Evolutionary conservation across 2,888 invertebrate species (phyloP), one percentile per base, ranked within the genome.

Genomic region (Desoria tigrina): DNA sequence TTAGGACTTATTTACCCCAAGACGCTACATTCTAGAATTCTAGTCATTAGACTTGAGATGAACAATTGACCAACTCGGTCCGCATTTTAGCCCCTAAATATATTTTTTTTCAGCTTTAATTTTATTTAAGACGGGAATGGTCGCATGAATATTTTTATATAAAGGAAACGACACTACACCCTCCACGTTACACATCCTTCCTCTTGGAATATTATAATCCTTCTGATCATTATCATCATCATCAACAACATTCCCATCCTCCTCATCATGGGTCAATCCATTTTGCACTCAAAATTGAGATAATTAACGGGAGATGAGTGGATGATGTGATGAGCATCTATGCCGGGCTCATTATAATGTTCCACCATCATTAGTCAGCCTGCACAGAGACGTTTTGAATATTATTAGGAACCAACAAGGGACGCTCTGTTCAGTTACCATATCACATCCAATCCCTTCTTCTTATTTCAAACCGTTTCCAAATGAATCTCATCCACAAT

Each of bases 331-430:
- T 58, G 11, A 45, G 45, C 42, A 57, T 42, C 24, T 51, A 26
- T 51, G 51, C 51, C 51, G 59, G 64, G 61, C 69, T 69, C 69
- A 69, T 69, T 69, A 69, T 69, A 69, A 69, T 69, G 69, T 69
- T 69, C 69, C 69, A 69, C 66, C 69, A 69, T 61, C 58, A 58
- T 45, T 58, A 57, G 57, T 42, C 42, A 58, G 32, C 56, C 32
- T 57, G 42, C 37, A 45, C 45, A 45, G 9, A 45, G 11, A 18
- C 3, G 26, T 51, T 21, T 24, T 51, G 51, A 51, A 51, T 51
- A 51, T 51, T 24, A 51, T 9, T 49, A 51, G 6, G 16, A 21
- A 51, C 23, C 24, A 21, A 51, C 26, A 51, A 51, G 24, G 26
- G 26, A 51, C 26, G 3, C 51, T 21, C 26, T 21, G 24, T 24